Conservation (phyloP, 2,888 invertebrate species). For the Diploptera punctata region DNA sequence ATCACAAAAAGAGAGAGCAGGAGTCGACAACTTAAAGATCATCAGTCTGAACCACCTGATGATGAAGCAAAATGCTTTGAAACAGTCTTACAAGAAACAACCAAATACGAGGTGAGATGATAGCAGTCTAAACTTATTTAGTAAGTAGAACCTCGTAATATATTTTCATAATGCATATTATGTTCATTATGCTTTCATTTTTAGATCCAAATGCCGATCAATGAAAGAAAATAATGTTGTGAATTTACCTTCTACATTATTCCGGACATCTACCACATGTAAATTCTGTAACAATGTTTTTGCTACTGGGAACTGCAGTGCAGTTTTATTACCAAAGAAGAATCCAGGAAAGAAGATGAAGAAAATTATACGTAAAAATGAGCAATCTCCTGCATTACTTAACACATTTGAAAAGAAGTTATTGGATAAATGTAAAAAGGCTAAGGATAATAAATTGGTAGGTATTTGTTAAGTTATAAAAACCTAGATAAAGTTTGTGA, state of each 20-base stretch:
- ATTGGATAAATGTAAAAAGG: constrained; percentile 20
- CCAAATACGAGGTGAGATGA: too few relatives aligned
- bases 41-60: too few relatives aligned
- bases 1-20: too few relatives aligned
- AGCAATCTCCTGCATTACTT: constrained; percentile 9
- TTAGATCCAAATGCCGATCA: constrained; percentile 28
- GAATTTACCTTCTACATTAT: constrained; percentile 15
- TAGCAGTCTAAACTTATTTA: too few relatives aligned
- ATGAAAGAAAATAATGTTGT: neutral
- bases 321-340: constrained; percentile 26
- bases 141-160: too few relatives aligned
- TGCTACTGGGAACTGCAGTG: constrained; percentile 3
- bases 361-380: constrained; percentile 14
- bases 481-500: neutral
- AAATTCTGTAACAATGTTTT: constrained; percentile 33
- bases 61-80: too few relatives aligned
- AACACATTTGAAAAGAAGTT: constrained; percentile 23
- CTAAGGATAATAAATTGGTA: constrained; percentile 35
- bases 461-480: neutral
- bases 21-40: too few relatives aligned
- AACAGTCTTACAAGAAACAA: too few relatives aligned
- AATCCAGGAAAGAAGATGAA: constrained; percentile 30
- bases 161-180: too few relatives aligned
- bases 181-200: too few relatives aligned
- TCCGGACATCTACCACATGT: constrained; percentile 15